Evolutionary conservation across 1,140 invertebrate genomes (phyloP), one percentile per base, ranked within the genome.

Genomic region (Rhagoletis zephyria): DNA sequence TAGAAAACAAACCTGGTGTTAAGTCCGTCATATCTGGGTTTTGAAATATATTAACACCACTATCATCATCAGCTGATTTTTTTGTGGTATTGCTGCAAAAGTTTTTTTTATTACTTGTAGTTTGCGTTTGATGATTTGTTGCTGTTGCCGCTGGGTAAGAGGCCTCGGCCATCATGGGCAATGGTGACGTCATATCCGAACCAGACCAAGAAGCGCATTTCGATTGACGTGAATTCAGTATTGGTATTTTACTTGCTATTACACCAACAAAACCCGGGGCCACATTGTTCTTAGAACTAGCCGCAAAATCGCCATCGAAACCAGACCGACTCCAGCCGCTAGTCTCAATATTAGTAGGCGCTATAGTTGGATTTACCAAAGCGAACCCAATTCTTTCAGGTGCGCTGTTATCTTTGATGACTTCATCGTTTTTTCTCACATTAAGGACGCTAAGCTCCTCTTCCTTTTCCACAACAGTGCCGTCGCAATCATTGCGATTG

Each of bases 121-220:
- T 30, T 56, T n/a, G 70, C 14, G 9, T 16, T 10, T 40, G 42
- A 19, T 48, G 51, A 10, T 42, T n/a, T 60, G 6, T 48, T 65
- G 56, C 74, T 74, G 51, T 51, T 51, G 42, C 56, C 51, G 12
- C 61, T 65, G 19, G 12, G 59, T 30, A 87, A 51, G 85, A 81
- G 19, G 65, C 30, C 77, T 64, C 56, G 51, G 4, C 64, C 70
- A 42, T 6, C 40, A 64, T 30, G 60, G 77, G 45, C n/a, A 59
- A 63, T 61, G 40, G 48, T 61, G 89, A 42, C 42, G 88, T 87
- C 61, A 88, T 85, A 51, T 92, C 93, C 86, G 92, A 93, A 2
- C 94, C 94, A 88, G 93, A 93, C 94, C 94, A 95, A 7, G 94
- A 95, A 45, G 94, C 94, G 90, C 94, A 94, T 90, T 95, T 95